These are phyloP conservation scores for Chaenodraco wilsoni DNA, from an alignment of 2,797 vertebrate genomes.

Conservation along the genomic window DNA sequence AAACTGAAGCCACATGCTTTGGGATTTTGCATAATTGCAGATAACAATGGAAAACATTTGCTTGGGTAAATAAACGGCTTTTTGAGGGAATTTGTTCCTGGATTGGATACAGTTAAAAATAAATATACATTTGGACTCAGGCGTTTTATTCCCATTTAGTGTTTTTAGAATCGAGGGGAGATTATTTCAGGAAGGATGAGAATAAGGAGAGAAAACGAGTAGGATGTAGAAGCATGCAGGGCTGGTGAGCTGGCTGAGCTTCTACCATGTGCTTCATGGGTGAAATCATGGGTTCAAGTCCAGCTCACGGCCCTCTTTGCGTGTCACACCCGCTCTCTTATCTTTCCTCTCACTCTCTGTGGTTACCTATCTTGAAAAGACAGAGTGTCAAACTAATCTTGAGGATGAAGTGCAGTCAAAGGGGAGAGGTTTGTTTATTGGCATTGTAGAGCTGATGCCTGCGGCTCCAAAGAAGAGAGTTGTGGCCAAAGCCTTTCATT, in stretches of 20 bases:
- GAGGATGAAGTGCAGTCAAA: conserved; percentile 54
- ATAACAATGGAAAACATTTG: conserved; percentile 65
- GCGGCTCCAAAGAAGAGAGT: conserved; percentile 31
- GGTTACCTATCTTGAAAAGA: conserved; percentile 51
- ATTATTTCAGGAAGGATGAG: conserved; percentile 3
- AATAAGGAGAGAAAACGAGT: conserved; percentile 3
- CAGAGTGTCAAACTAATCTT: conserved; percentile 51
- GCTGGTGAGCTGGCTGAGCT: conserved; percentile 22
- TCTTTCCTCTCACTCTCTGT: conserved; percentile 58
- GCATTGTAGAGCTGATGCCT: conserved; percentile 54
- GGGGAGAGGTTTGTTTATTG: conserved; percentile 53
- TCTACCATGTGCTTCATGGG: conserved; percentile 18
- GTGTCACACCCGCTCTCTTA: conserved; percentile 47
- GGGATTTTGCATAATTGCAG: conserved; percentile 68
- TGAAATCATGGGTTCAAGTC: conserved; percentile 45
- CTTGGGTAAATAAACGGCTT: conserved; percentile 65
- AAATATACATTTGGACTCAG: conserved; percentile 46
- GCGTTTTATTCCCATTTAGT: conserved; percentile 29
- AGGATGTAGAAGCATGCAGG: conserved; percentile 4
- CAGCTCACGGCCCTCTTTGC: conserved; percentile 32
- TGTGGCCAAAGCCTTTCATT: conserved; percentile 35
- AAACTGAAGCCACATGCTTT: conserved; percentile 52
- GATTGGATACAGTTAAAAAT: conserved; percentile 44
- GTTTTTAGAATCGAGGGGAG: conserved; percentile 18
- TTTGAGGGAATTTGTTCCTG: conserved; percentile 20